phyloP scores from a whole-genome alignment of 2,888 invertebrate genomes.

The Leptopterna dolabrata region DNA sequence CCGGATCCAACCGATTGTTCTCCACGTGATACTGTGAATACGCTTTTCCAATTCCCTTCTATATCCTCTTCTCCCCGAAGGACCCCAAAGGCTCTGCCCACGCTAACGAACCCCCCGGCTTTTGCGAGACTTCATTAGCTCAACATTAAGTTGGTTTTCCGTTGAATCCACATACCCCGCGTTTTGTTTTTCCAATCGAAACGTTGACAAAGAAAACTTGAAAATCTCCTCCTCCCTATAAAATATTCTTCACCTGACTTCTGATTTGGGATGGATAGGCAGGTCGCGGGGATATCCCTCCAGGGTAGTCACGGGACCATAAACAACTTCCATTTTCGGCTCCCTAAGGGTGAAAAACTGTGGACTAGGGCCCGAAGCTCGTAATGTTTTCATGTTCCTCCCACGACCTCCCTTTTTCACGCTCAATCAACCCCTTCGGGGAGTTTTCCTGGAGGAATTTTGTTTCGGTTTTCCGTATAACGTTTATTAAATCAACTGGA shows the following conservation, averaged over 20 bases:
- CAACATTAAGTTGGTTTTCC: not conserved
- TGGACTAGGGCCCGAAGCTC: not conserved
- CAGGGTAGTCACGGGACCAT: not conserved
- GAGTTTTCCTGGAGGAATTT: not conserved
- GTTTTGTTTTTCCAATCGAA: not conserved
- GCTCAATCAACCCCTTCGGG: not conserved
- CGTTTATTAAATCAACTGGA: constrained; percentile 1
- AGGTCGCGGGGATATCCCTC: not conserved
- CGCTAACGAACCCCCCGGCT: not conserved
- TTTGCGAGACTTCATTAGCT: not conserved
- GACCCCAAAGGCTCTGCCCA: not conserved
- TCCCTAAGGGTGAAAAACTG: not conserved
- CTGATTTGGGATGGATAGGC: not conserved
- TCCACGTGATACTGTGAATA: not conserved
- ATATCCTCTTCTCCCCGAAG: not conserved
- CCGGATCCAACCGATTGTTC: not conserved
- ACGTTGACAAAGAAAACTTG: not conserved
- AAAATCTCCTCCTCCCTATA: not conserved
- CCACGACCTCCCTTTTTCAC: not conserved
- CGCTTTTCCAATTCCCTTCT: not conserved
- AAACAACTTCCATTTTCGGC: not conserved
- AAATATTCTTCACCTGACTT: not conserved
- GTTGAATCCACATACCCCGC: not conserved
- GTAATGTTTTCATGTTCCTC: constrained; percentile 3
- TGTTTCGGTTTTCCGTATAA: not conserved